phyloP scores from a whole-genome alignment of 2,113 vertebrate species.

The Toxotes jaculatrix region DNA sequence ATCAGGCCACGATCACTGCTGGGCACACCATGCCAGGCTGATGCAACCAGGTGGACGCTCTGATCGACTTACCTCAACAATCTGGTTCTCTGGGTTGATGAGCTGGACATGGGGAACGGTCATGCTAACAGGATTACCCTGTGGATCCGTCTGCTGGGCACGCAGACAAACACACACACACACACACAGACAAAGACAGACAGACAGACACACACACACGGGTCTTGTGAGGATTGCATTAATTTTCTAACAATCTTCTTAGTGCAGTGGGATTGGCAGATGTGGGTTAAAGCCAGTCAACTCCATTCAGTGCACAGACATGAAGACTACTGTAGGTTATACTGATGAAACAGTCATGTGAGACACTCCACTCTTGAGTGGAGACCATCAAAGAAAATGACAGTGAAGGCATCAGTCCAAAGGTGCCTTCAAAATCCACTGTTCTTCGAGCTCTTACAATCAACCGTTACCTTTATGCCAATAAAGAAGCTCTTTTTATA shows the following conservation, averaged over 20 bases:
- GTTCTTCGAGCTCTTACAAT: not conserved
- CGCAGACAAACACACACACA: constrained; percentile 8
- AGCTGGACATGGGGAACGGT: constrained; percentile 98
- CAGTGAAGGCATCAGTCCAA: not conserved
- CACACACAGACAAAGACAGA: constrained; percentile 32
- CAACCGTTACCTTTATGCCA: not conserved
- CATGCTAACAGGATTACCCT: constrained; percentile 90
- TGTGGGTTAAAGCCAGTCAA: constrained; percentile 47
- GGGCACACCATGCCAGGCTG: no score
- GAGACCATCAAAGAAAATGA: not conserved
- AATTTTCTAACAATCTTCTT: constrained; percentile 60
- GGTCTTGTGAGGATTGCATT: constrained; percentile 59
- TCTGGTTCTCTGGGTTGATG: constrained; percentile 99
- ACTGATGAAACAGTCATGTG: not conserved
- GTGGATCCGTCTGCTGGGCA: constrained; percentile 87
- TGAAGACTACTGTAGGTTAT: not conserved
- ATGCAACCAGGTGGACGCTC: no score
- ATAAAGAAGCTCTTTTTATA: not conserved
- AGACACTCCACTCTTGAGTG: not conserved
- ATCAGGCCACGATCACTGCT: no score
- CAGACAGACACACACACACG: constrained; percentile 31
- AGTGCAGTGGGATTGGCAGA: constrained; percentile 44
- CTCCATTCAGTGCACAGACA: not conserved
- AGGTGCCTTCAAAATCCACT: not conserved
- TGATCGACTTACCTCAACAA: constrained; percentile 91